Evolutionary conservation across 2,888 invertebrate genomes (phyloP), one percentile per base, ranked within the genome.

Genomic region (Trypoxylon attenuatum): DNA sequence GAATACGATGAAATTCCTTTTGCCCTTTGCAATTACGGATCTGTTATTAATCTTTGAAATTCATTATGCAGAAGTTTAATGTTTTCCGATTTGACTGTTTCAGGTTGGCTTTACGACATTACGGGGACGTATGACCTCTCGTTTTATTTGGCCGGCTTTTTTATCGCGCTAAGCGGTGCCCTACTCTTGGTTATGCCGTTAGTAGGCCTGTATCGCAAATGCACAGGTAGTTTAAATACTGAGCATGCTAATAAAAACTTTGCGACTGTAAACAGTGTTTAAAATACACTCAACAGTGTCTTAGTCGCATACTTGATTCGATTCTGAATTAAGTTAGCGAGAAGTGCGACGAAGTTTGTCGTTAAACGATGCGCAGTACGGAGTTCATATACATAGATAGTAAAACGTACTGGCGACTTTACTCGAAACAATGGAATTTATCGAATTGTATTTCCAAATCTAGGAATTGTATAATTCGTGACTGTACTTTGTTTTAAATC

Each of bases 51-150:
- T 10, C 15, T 16, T 6, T 16, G 8, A 43, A 43, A 10, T 2
- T 13, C 21, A 6, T 15, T 23, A 21, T 22, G 23, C 2, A n/a
- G n/a, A n/a, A n/a, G n/a, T 2, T 6, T 15, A 55, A 13, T 3
- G 16, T 19, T 8, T 2, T 0, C 19, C 25, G 19, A 33, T 39
- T 33, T 33, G 1, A n/a, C 39, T 54, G 55, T 78, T 89, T 58
- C 88, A 95, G 95, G 95, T 42, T 94, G 93, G 93, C 89, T 95
- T 39, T 94, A 91, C 87, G 95, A 96, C 87, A 89, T 93, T 56
- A 94, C 94, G 0, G 91, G 91, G 45, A 91, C 90, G 5, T 95
- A 95, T 88, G 91, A 94, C 84, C 88, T 94, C 46, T 93, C 95
- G 0, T 96, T 96, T 89, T 94, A 94, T 88, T 84, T 94, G 53